These are phyloP conservation scores for Calidris pugnax DNA, from an alignment of 2,113 vertebrate species.

Conservation along the genomic window DNA sequence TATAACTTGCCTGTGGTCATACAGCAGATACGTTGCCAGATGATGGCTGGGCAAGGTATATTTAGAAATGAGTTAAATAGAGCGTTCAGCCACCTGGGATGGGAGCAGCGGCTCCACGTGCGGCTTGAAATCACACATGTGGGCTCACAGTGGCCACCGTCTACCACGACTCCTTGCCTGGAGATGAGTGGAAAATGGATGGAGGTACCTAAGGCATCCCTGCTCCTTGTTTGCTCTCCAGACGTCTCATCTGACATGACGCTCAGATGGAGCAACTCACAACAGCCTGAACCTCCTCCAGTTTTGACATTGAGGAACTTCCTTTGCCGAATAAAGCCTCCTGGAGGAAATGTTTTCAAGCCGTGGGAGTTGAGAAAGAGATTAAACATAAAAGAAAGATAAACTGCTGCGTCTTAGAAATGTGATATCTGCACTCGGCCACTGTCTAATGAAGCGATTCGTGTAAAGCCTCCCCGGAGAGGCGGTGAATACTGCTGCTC, in stretches of 20 bases:
- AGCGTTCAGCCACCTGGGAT: background rate
- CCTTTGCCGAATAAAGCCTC: background rate
- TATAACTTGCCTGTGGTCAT: background rate
- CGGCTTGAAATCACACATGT: background rate
- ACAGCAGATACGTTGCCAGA: background rate
- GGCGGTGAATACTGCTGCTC: background rate
- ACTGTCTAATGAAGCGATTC: background rate
- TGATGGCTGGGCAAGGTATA: background rate
- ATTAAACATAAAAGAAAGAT: background rate
- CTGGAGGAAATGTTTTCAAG: background rate
- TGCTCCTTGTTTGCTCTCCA: background rate
- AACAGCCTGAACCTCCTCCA: background rate
- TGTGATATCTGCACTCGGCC: accelerated
- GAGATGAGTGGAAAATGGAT: background rate
- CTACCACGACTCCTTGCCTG: background rate
- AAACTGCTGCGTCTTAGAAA: background rate
- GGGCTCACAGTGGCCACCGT: background rate
- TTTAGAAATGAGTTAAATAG: constrained; percentile 38
- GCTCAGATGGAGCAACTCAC: background rate
- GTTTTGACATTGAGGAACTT: background rate
- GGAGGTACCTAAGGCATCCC: background rate
- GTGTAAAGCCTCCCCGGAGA: background rate
- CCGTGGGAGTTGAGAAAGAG: background rate
- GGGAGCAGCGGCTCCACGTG: background rate
- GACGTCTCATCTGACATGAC: accelerated